These are phyloP conservation scores for Poeciliopsis prolifica DNA, from an alignment of 2,113 vertebrate species.

Conservation along the genomic window DNA sequence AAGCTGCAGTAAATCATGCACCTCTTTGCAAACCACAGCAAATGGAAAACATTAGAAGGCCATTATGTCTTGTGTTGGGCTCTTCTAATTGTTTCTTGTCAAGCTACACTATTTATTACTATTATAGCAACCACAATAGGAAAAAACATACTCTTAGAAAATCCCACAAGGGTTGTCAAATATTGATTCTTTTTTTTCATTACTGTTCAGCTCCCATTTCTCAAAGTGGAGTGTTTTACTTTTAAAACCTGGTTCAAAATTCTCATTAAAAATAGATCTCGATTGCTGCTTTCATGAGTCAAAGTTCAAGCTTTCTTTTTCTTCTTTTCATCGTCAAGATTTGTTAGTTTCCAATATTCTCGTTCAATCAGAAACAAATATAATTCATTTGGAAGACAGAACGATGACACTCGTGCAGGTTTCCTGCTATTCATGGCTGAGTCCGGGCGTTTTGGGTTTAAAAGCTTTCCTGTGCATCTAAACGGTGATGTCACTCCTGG, in stretches of 20 bases:
- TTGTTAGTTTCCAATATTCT: neutral
- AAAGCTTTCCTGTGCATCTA: constrained; percentile 51
- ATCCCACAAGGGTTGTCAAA: constrained; percentile 54
- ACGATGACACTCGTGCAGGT: constrained; percentile 40
- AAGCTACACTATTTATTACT: constrained; percentile 37
- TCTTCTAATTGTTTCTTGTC: constrained; percentile 27
- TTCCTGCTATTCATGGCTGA: neutral
- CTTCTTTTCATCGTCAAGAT: neutral
- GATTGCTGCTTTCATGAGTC: neutral
- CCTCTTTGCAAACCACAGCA: constrained; percentile 50
- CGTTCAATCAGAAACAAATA: neutral
- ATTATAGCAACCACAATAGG: constrained; percentile 12
- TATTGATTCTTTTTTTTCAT: constrained; percentile 59
- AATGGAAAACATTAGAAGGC: constrained; percentile 58
- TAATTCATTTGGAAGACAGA: constrained; percentile 17
- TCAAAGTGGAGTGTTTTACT: constrained; percentile 26
- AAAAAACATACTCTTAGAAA: constrained; percentile 29
- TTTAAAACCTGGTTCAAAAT: constrained; percentile 43
- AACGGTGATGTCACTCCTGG: constrained; percentile 60
- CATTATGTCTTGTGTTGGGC: constrained; percentile 49
- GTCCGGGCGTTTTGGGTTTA: constrained; percentile 54
- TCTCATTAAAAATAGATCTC: constrained; percentile 10
- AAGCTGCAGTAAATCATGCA: constrained; percentile 43
- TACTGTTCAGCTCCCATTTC: constrained; percentile 42
- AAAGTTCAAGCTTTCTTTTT: neutral